These are phyloP conservation scores for Pandemis cinnamomeana DNA, from an alignment of 2,888 invertebrate genomes.

Conservation along the genomic window DNA sequence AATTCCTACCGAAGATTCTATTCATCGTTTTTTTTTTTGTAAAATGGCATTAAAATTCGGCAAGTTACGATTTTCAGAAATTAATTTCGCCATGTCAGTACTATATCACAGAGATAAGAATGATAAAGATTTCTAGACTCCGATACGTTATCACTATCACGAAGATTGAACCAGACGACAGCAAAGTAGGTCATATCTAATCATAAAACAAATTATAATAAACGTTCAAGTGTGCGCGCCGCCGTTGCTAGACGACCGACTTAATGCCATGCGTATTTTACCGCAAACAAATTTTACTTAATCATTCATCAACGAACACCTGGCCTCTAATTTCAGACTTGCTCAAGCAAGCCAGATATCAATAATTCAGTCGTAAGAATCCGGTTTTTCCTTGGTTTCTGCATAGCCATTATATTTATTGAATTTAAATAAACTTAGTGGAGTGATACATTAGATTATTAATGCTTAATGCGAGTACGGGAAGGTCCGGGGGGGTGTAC, in stretches of 20 bases:
- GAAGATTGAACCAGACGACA: conserved; percentile 19
- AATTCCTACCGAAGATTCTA: no score
- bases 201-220: conserved; percentile 32
- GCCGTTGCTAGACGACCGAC: background rate
- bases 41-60: background rate
- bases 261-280: background rate
- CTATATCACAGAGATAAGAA: conserved; percentile 22
- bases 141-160: conserved; percentile 23
- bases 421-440: no score
- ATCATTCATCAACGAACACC: conserved; percentile 1
- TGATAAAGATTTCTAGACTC: conserved; percentile 24
- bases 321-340: background rate
- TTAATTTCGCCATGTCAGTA: conserved; percentile 12
- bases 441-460: no score
- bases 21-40: no score
- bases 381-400: background rate
- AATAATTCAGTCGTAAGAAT: background rate
- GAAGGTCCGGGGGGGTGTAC: no score
- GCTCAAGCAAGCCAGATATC: background rate
- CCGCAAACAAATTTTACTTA: background rate
- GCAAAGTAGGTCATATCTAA: conserved; percentile 38
- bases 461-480: no score
- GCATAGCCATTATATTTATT: no score
- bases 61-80: background rate
- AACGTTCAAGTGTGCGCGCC: background rate